Conservation (phyloP, 2,888 invertebrate species). For the Coenonympha glycerion region DNA sequence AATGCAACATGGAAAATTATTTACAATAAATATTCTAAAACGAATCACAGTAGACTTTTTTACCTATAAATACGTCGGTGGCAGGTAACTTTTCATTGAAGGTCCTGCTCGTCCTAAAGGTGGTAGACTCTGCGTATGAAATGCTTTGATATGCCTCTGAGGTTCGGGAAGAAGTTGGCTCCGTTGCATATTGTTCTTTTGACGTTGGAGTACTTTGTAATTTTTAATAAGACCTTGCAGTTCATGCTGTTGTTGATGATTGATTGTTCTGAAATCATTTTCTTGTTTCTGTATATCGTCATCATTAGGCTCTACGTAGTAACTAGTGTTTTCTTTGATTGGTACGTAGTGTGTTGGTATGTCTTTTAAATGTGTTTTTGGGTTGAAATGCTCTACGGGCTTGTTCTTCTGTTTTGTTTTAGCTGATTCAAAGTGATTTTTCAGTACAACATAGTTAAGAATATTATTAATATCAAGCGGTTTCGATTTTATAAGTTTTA, state of each 20-base stretch:
- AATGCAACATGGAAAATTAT: slow-evolving; percentile 46
- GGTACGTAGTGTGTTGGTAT: slow-evolving; percentile 39
- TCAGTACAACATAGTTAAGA: slow-evolving; percentile 54
- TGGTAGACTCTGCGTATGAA: slow-evolving; percentile 47
- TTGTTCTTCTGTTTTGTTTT: slow-evolving; percentile 51
- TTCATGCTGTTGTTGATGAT: slow-evolving; percentile 49
- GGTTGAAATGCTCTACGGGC: slow-evolving; percentile 28
- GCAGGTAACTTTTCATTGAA: slow-evolving; percentile 60
- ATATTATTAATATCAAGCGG: slow-evolving; percentile 54
- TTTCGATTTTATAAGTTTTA: slow-evolving; percentile 43
- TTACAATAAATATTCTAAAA: slow-evolving; percentile 25
- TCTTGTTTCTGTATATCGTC: slow-evolving; percentile 32
- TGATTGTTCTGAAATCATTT: slow-evolving; percentile 37
- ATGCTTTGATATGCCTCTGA: slow-evolving; percentile 45
- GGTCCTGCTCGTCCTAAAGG: slow-evolving; percentile 67
- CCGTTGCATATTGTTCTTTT: slow-evolving; percentile 40
- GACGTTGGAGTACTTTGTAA: slow-evolving; percentile 64
- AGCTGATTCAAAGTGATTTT: slow-evolving; percentile 60
- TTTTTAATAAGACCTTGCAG: slow-evolving; percentile 60
- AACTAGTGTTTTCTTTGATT: slow-evolving; percentile 34
- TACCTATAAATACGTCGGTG: slow-evolving; percentile 55
- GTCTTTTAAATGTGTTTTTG: slow-evolving; percentile 40
- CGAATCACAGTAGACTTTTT: slow-evolving; percentile 47
- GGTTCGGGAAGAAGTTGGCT: slow-evolving; percentile 43
- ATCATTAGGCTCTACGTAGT: slow-evolving; percentile 27